Evolutionary conservation across 2,888 invertebrate genomes (phyloP), one percentile per base, ranked within the genome.

Genomic region (Antitype chi): DNA sequence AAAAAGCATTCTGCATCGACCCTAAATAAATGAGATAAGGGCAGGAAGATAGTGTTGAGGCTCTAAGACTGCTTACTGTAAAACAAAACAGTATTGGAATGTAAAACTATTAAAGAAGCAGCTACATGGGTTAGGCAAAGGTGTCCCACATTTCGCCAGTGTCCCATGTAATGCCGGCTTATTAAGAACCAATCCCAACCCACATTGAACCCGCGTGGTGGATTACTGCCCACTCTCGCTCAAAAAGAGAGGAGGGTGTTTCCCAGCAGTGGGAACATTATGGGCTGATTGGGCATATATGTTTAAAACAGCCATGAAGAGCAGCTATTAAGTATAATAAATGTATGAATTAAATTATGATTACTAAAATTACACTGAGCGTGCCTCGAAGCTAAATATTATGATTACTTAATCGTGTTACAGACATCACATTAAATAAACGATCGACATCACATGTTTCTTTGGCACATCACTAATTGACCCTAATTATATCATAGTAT

Each of bases 351-450:
- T 64, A 32, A 63, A 71, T 71, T 23, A 63, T 63, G 17, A 81
- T 52, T 38, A n/a, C 64, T 60, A 38, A 80, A 68, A 62, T 75
- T 63, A 52, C 11, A 63, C 6, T 28, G 15, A 75, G 47, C 25
- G 20, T 59, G 47, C 5, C 69, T 76, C 13, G 9, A 47, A 69
- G 76, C 76, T 28, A 64, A 63, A 64, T 53, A 59, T 52, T 66
- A 43, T 81, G 28, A 80, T 72, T 62, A 75, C 67, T 75, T 75
- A 81, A 79, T 75, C 38, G 60, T 20, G 20, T 67, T 68, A 25
- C 20, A 28, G 32, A 53, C 17, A 53, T n/a, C 25, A 23, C 25
- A 64, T 81, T 57, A 74, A 67, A 67, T 0, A 8, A 28, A 52
- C 49, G 23, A 60, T 66, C 59, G 59, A 52, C 28, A 67, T 75